phyloP scores from a whole-genome alignment of 2,888 invertebrate genomes.

The Drosophila ustulata region DNA sequence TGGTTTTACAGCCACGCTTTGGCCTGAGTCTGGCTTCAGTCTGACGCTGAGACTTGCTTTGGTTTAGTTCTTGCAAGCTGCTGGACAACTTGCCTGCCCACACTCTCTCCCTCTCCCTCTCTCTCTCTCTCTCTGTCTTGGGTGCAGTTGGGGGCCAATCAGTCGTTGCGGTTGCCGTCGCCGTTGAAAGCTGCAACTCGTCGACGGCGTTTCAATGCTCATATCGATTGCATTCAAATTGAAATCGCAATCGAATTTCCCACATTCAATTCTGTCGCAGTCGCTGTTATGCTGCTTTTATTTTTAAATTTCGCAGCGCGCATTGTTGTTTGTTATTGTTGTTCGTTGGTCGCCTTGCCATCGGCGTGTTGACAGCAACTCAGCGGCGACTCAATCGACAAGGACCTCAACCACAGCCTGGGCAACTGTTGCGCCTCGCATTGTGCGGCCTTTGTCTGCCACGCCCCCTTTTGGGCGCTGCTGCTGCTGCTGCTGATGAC shows the following conservation, averaged over 20 bases:
- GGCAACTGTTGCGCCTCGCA: constrained; percentile 72
- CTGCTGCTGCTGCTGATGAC: constrained; percentile 57
- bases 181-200: constrained; percentile 20
- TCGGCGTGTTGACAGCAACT: constrained; percentile 39
- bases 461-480: constrained; percentile 3
- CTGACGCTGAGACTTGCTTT: constrained; percentile 10
- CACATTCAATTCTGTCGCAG: constrained; percentile 28
- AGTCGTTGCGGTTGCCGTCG: neutral
- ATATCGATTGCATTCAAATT: constrained; percentile 65
- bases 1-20: constrained; percentile 19
- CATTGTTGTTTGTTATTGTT: constrained; percentile 35
- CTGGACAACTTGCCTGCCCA: constrained; percentile 16
- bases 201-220: constrained; percentile 18
- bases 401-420: constrained; percentile 27
- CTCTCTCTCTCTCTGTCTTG: neutral
- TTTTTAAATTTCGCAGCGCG: constrained; percentile 59
- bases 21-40: neutral
- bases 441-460: constrained; percentile 12
- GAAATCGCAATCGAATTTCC: constrained; percentile 52
- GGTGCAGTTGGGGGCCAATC: constrained; percentile 11
- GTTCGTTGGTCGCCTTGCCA: neutral
- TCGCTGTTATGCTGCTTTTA: constrained; percentile 48
- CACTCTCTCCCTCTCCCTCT: constrained; percentile 7
- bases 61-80: constrained; percentile 25
- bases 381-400: constrained; percentile 46